Conservation (phyloP, 2,113 vertebrate genomes). For the Notarius quadriscutis region DNA sequence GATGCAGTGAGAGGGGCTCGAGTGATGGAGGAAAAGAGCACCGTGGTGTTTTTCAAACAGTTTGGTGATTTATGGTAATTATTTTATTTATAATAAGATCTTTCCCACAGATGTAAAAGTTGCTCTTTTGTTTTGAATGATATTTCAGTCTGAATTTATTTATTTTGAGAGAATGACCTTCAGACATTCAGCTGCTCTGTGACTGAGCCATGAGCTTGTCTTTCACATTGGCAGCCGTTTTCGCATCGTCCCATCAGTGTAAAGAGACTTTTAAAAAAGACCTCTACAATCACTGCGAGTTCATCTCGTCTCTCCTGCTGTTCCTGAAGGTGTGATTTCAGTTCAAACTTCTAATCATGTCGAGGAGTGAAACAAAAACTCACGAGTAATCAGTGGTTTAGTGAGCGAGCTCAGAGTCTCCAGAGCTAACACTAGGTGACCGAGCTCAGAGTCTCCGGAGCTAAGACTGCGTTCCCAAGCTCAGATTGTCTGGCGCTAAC, state of each 20-base stretch:
- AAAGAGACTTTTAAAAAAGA: constrained; percentile 39
- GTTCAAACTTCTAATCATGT: not conserved
- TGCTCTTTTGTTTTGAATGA: constrained; percentile 50
- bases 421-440: not conserved
- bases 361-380: not conserved
- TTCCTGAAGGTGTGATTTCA: not conserved
- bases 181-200: constrained; percentile 26
- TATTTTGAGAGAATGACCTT: constrained; percentile 53
- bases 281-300: constrained; percentile 1
- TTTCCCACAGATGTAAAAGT: constrained; percentile 31
- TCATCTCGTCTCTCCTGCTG: not conserved
- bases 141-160: not conserved
- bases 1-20: constrained; percentile 52
- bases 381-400: not conserved
- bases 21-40: constrained; percentile 48
- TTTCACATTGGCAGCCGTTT: constrained; percentile 44
- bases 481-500: no score
- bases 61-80: constrained; percentile 49
- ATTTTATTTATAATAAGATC: constrained; percentile 47
- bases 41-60: constrained; percentile 60
- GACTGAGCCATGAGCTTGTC: constrained; percentile 34
- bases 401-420: not conserved
- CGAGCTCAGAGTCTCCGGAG: no score
- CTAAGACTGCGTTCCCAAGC: no score
- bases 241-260: constrained; percentile 34